These are phyloP conservation scores for Alca torda DNA, from an alignment of 2,797 vertebrate genomes.

Conservation along the genomic window DNA sequence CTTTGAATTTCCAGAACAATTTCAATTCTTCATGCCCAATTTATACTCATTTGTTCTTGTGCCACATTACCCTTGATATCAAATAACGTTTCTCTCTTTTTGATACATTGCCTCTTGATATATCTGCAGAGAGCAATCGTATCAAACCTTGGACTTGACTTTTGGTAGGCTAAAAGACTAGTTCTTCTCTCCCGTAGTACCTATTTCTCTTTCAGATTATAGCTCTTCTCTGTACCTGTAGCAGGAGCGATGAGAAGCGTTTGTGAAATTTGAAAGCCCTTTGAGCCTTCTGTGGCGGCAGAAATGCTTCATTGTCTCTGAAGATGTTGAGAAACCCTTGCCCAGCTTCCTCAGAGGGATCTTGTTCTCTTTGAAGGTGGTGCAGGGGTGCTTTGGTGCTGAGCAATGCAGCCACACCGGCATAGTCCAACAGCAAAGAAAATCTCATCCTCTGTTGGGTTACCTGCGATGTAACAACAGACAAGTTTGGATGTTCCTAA, in stretches of 20 bases:
- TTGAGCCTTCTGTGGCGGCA: not conserved
- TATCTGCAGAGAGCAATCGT: not conserved
- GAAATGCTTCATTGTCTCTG: not conserved
- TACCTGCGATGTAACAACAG: accelerated
- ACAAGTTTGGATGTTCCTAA: not conserved
- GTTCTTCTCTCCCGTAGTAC: not conserved
- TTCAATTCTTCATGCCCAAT: not conserved
- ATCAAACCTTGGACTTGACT: not conserved
- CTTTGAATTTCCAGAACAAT: not conserved
- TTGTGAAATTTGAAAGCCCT: not conserved
- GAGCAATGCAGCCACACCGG: not conserved
- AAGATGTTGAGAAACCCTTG: not conserved
- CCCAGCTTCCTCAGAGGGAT: not conserved
- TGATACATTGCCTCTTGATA: not conserved
- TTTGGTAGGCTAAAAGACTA: not conserved
- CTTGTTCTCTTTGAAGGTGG: not conserved
- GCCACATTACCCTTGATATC: not conserved
- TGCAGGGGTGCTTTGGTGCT: not conserved
- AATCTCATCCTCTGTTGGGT: not conserved
- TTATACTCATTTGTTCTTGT: not conserved
- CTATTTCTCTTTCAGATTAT: not conserved
- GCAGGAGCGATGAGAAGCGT: not conserved
- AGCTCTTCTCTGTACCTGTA: not conserved
- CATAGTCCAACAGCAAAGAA: not conserved
- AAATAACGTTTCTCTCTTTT: not conserved